These are phyloP conservation scores for Aldabrachelys gigantea DNA, from an alignment of 2,113 vertebrate species.

Conservation along the genomic window DNA sequence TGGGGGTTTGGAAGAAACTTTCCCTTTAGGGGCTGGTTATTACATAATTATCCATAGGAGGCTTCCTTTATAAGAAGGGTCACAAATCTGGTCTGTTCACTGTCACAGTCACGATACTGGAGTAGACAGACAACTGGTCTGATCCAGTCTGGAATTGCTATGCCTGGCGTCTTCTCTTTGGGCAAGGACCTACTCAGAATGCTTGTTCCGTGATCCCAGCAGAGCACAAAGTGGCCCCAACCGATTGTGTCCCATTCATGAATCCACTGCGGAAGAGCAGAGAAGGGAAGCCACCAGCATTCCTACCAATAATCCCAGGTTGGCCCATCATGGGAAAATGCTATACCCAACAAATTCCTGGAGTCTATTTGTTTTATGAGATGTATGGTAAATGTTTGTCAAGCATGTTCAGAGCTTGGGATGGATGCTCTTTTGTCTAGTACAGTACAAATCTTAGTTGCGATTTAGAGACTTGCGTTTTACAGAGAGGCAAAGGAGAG, in stretches of 20 bases:
- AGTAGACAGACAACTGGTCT: neutral
- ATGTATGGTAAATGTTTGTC: neutral
- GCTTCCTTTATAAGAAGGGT: neutral
- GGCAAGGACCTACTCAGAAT: neutral
- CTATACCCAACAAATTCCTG: neutral
- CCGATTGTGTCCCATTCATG: rapidly evolving
- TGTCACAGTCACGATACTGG: neutral
- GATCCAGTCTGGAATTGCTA: neutral
- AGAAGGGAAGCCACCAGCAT: neutral
- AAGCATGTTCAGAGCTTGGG: too few relatives aligned
- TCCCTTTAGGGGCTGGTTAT: neutral
- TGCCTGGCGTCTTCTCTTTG: neutral
- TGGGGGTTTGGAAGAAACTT: neutral
- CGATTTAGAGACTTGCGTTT: neutral
- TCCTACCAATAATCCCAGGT: neutral
- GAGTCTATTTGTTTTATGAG: neutral
- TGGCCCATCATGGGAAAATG: neutral
- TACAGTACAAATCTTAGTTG: neutral
- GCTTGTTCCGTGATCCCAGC: neutral
- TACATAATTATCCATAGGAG: neutral
- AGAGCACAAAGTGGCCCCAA: neutral
- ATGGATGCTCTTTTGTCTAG: neutral
- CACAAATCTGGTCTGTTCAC: neutral
- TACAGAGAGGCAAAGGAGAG: neutral
- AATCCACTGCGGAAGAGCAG: rapidly evolving